A percentile compares a stretch with the other conserved stretches of the same genome.
Evolutionary conservation across 2,888 invertebrate genomes (phyloP).

Genomic region (Drosophila aldrichi): DNA sequence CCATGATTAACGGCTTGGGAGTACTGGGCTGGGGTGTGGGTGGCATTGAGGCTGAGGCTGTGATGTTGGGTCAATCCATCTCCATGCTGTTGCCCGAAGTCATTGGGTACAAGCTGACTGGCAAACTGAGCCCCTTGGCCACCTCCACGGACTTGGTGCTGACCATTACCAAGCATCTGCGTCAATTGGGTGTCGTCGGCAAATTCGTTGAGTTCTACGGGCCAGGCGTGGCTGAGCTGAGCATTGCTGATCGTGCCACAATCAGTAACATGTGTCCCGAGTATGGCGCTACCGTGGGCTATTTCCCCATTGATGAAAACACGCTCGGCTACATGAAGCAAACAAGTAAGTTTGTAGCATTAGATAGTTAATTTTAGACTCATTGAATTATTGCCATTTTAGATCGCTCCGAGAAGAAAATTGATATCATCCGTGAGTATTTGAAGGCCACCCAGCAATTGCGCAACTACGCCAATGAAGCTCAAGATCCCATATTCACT

Average conservation of each 20-base stretch:
- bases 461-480: slow-evolving; percentile 91
- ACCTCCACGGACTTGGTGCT: slow-evolving; percentile 99
- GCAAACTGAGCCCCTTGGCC: slow-evolving; percentile 91
- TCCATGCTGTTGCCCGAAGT: slow-evolving; percentile 98
- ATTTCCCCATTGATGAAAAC: slow-evolving; percentile 94
- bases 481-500: slow-evolving; percentile 94
- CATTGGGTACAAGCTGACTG: slow-evolving; percentile 95
- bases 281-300: slow-evolving; percentile 98
- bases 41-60: slow-evolving; percentile 99
- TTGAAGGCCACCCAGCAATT: slow-evolving; percentile 93
- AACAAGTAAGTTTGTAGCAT: slow-evolving; percentile 87
- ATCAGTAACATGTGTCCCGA: slow-evolving; percentile 99
- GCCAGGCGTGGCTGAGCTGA: slow-evolving; percentile 94
- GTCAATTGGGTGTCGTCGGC: slow-evolving; percentile 97
- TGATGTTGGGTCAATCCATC: slow-evolving; percentile 99
- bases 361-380: background rate
- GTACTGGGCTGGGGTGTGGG: slow-evolving; percentile 98
- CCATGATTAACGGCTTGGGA: slow-evolving; percentile 99
- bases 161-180: slow-evolving; percentile 97
- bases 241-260: slow-evolving; percentile 98
- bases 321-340: slow-evolving; percentile 94
- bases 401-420: slow-evolving; percentile 93
- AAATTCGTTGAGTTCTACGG: slow-evolving; percentile 99
- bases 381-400: background rate
- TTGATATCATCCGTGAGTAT: slow-evolving; percentile 92